Percentiles rank a stretch among this genome's conserved stretches.
These are phyloP conservation scores for Chamaea fasciata DNA, from an alignment of 2,113 vertebrate genomes.

Conservation along the genomic window DNA sequence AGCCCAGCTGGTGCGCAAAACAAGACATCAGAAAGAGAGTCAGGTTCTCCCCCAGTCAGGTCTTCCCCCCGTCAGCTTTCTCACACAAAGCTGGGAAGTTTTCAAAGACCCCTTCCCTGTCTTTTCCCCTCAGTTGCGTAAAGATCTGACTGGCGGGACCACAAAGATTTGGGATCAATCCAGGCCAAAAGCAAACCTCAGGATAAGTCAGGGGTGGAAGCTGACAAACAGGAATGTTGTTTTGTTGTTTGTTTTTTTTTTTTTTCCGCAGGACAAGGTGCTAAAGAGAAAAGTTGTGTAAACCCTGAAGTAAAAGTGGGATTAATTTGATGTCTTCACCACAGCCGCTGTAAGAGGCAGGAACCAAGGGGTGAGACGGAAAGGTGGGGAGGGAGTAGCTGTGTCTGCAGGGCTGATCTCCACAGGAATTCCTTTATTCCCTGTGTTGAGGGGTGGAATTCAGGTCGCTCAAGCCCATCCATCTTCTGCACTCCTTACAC, in stretches of 20 bases:
- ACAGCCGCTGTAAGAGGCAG: background rate
- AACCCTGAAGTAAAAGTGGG: background rate
- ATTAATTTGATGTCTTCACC: background rate
- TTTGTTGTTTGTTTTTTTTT: too few relatives aligned
- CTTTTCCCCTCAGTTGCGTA: background rate
- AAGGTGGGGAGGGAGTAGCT: background rate
- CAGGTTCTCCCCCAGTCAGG: too few relatives aligned
- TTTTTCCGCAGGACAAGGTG: background rate
- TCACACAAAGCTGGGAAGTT: background rate
- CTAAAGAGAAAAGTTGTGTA: background rate
- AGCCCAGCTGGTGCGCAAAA: background rate
- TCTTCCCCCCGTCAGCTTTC: background rate
- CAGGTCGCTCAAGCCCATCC: background rate
- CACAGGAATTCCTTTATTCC: background rate
- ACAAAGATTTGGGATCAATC: background rate
- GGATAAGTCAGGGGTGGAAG: background rate
- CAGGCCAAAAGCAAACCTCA: background rate
- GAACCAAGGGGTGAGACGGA: background rate
- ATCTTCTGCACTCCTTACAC: background rate
- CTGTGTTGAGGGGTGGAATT: fast-evolving
- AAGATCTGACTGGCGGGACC: background rate
- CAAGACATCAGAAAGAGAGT: background rate
- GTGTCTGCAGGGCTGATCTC: background rate
- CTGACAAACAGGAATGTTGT: background rate
- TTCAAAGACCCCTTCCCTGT: background rate